Evolutionary conservation across 2,888 invertebrate species (phyloP).

Genomic region (Allophyes oxyacanthae): DNA sequence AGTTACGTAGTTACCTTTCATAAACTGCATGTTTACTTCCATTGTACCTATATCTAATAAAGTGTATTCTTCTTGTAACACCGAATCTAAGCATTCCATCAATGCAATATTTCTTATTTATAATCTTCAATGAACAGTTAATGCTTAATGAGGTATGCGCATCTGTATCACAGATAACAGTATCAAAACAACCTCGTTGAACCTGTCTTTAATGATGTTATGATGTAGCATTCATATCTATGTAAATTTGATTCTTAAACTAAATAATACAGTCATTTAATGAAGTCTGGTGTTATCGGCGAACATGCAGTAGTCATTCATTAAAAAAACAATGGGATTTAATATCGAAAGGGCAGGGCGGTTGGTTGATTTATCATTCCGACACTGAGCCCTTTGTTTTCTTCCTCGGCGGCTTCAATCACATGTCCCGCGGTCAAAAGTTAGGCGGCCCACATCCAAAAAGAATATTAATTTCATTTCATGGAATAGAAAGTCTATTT

Average conservation of each 20-base stretch:
- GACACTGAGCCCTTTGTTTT: constrained; percentile 75
- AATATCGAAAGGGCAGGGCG: constrained; percentile 77
- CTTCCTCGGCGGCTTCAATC: constrained; percentile 69
- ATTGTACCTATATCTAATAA: constrained; percentile 18
- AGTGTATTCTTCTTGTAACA: constrained; percentile 22
- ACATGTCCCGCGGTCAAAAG: constrained; percentile 72
- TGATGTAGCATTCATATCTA: constrained; percentile 43
- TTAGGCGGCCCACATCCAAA: constrained; percentile 57
- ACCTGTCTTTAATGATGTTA: constrained; percentile 50
- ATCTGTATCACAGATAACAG: constrained; percentile 53
- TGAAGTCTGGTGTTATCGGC: constrained; percentile 41
- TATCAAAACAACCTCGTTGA: constrained; percentile 49
- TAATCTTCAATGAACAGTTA: constrained; percentile 50
- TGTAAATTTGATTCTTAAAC: constrained; percentile 32
- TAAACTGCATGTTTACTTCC: constrained; percentile 12
- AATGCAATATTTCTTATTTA: constrained; percentile 48
- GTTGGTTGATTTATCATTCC: constrained; percentile 79
- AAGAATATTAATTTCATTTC: constrained; percentile 62
- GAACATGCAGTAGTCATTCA: constrained; percentile 53
- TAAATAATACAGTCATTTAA: constrained; percentile 42
- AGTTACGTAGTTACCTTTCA: constrained; percentile 29
- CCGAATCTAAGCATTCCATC: constrained; percentile 41
- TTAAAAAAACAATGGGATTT: constrained; percentile 76
- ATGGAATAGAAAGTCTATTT: constrained; percentile 43
- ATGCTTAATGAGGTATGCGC: constrained; percentile 47